A percentile compares a stretch with the other conserved stretches of the same genome.
These are phyloP conservation scores for Sorex maritimensis DNA, from an alignment of 2,797 vertebrate species.

Conservation along the genomic window DNA sequence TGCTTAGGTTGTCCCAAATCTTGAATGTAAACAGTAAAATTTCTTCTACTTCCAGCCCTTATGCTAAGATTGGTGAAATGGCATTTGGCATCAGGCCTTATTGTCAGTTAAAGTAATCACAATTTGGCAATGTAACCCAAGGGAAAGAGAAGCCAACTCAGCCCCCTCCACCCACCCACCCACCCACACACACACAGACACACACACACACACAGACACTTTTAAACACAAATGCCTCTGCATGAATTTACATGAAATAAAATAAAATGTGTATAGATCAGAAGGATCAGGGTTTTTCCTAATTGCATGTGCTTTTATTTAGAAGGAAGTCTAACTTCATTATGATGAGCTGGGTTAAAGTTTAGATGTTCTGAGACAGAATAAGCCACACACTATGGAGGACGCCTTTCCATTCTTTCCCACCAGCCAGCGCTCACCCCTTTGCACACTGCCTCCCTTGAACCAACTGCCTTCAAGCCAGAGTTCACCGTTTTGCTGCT, in stretches of 20 bases:
- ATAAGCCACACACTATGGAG: neutral
- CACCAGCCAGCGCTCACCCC: neutral
- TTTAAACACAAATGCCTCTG: neutral
- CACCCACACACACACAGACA: neutral
- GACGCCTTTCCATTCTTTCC: neutral
- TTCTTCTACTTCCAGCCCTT: neutral
- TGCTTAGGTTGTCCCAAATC: neutral
- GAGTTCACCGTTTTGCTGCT: neutral
- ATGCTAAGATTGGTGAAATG: neutral
- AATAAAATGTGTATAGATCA: neutral
- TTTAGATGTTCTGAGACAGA: neutral
- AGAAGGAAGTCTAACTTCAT: neutral
- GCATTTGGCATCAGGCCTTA: neutral
- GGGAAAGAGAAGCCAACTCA: neutral
- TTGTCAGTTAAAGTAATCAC: neutral
- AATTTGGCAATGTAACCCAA: neutral
- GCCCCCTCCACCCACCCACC: no score
- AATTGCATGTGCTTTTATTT: neutral
- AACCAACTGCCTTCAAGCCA: neutral
- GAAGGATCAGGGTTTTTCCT: neutral
- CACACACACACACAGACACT: neutral
- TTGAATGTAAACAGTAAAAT: constrained; percentile 9
- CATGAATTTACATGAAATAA: neutral
- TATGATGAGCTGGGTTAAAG: neutral
- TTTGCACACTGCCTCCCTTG: neutral